phyloP scores from a whole-genome alignment of 1,140 invertebrate species.

The Arion vulgaris region DNA sequence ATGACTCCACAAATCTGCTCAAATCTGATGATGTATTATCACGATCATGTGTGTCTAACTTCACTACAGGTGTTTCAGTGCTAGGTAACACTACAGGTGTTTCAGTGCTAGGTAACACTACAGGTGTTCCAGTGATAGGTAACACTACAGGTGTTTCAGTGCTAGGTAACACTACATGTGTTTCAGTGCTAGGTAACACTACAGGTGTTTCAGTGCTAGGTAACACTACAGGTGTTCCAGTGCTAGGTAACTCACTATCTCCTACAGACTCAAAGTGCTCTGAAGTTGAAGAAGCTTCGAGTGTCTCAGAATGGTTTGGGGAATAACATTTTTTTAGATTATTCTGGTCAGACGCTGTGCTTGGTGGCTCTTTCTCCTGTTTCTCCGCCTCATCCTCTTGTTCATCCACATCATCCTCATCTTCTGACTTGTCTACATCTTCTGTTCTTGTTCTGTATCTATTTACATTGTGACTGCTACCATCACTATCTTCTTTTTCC shows the following conservation, averaged over 20 bases:
- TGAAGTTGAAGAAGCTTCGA: not conserved
- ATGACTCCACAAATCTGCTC: not conserved
- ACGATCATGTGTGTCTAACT: slow-evolving; percentile 25
- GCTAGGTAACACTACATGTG: too few relatives aligned
- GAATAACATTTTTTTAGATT: not conserved
- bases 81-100: too few relatives aligned
- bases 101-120: too few relatives aligned
- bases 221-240: not conserved
- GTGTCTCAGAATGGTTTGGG: not conserved
- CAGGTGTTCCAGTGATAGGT: too few relatives aligned
- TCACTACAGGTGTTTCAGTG: not conserved
- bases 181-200: too few relatives aligned
- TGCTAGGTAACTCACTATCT: too few relatives aligned
- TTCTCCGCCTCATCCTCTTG: slow-evolving; percentile 34
- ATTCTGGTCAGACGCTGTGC: not conserved
- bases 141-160: too few relatives aligned
- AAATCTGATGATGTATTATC: not conserved
- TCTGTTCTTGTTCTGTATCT: not conserved
- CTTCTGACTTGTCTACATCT: slow-evolving; percentile 22
- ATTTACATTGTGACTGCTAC: not conserved
- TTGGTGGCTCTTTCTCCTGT: slow-evolving; percentile 21
- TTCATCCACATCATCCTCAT: slow-evolving; percentile 39
- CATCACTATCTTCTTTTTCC: not conserved
- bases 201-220: too few relatives aligned
- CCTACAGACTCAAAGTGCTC: not conserved